Conservation (phyloP, 1,140 invertebrate species). For the Brachionus koreanus region DNA sequence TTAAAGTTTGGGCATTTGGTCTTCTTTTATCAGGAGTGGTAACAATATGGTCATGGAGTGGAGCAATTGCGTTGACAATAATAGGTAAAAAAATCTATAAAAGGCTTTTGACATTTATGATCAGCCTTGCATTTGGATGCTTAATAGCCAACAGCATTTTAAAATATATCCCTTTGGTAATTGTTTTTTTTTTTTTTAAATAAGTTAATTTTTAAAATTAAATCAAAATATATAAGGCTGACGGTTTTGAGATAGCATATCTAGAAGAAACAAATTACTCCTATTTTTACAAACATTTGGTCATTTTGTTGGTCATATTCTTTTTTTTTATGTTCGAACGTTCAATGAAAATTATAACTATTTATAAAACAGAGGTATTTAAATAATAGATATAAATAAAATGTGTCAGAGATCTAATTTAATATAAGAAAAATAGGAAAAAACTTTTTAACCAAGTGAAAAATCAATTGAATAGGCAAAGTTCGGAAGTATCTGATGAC, state of each 20-base stretch:
- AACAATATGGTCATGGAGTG: conserved; percentile 64
- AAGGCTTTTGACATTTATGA: conserved; percentile 63
- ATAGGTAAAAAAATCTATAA: conserved; percentile 63
- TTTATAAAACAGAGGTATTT: conserved; percentile 12
- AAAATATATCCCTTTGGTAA: conserved; percentile 66
- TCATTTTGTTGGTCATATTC: conserved; percentile 5
- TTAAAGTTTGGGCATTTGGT: conserved; percentile 7
- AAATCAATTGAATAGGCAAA: not conserved
- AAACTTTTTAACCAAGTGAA: not conserved
- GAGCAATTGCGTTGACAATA: conserved; percentile 64
- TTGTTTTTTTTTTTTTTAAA: no score
- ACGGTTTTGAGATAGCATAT: conserved; percentile 24
- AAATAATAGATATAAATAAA: not conserved
- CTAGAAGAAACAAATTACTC: conserved; percentile 28
- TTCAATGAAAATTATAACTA: conserved; percentile 31
- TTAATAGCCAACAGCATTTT: conserved; percentile 65
- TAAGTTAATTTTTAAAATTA: no score
- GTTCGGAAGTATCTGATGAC: not conserved
- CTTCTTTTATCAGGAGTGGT: conserved; percentile 48
- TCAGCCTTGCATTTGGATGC: conserved; percentile 68
- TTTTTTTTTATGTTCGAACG: conserved; percentile 42
- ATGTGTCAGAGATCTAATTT: no score
- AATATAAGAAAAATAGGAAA: not conserved
- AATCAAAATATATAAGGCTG: not conserved
- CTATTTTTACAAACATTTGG: conserved; percentile 32